A percentile compares a stretch with the other conserved stretches of the same genome.
phyloP scores from a whole-genome alignment of 2,113 vertebrate species.

The Ictidomys tridecemlineatus region DNA sequence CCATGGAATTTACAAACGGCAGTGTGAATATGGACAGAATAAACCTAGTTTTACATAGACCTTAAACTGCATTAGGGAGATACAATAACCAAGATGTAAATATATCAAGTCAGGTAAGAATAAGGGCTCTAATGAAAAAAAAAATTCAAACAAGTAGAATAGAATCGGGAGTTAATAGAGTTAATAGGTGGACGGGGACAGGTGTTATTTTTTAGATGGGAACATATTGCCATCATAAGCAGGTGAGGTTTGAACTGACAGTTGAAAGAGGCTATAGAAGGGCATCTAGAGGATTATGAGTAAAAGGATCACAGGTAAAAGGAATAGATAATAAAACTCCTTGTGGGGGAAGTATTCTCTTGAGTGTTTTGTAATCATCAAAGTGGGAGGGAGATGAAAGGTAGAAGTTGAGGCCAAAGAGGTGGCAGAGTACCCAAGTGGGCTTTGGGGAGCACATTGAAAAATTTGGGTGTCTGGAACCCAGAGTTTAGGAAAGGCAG shows the following conservation, averaged over 20 bases:
- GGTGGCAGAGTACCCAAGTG: not conserved
- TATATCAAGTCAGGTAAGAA: not conserved
- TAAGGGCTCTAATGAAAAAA: not conserved
- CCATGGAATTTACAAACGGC: not conserved
- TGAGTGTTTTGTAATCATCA: not conserved
- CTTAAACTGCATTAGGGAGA: not conserved
- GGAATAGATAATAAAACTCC: not conserved
- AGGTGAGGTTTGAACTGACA: not conserved
- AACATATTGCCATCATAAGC: not conserved
- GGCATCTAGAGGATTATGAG: not conserved
- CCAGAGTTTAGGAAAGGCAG: not conserved
- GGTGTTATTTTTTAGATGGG: not conserved
- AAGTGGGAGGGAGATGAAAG: not conserved
- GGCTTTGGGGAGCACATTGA: not conserved
- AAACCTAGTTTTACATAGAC: not conserved
- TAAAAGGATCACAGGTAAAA: not conserved
- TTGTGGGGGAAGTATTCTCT: not conserved
- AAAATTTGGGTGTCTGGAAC: constrained; percentile 2
- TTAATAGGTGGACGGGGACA: not conserved
- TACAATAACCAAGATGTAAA: not conserved
- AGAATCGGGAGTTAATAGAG: not conserved
- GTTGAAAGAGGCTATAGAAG: not conserved
- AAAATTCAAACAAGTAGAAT: not conserved
- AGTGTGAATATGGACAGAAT: not conserved
- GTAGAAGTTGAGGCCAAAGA: constrained; percentile 9